Evolutionary conservation across 1,140 invertebrate genomes (phyloP), one percentile per base, ranked within the genome.

Genomic region (Vanessa tameamea): DNA sequence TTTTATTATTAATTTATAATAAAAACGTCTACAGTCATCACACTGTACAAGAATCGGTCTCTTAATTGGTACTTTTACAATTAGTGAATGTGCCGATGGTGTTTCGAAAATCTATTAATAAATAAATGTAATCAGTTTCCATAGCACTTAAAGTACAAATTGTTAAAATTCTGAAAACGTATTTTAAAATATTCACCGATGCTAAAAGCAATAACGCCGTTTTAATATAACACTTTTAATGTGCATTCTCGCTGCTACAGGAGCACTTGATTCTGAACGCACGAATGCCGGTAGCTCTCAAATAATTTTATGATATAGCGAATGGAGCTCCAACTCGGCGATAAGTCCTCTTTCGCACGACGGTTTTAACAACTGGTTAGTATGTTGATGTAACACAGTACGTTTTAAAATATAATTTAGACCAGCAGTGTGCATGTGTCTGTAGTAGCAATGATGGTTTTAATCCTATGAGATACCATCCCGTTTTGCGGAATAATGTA

Each of bases 191-290:
- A 3, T 12, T 20, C 8, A 57, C 16, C 12, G 20, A 26, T 14
- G 1, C 12, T 7, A 8, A 61, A 23, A 37, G 57, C 26, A n/a
- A 57, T 57, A 57, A 57, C 16, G 53, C 23, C 26, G 20, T 23
- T 61, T 61, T 61, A 15, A 61, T 37, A 37, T 15, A 3, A 61
- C 57, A 61, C 26, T 61, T 31, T 13, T 14, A 55, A 67, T 55
- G 26, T 55, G 51, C 51, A 55, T 15, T 50, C 64, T 55, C 64
- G 5, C 14, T 31, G 23, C 50, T 47, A 16, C 16, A 67, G n/a
- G 65, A 53, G 61, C 51, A 55, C 69, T 72, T 53, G 63, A 72
- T 72, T 65, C 51, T 72, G 50, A 20, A 72, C 51, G 69, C 69
- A 72, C 69, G 69, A 72, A 72, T 47, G 50, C 63, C 26, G 53